Evolutionary conservation across 2,888 invertebrate genomes (phyloP).

Genomic region (Scaptomyza cyrtandrae): DNA sequence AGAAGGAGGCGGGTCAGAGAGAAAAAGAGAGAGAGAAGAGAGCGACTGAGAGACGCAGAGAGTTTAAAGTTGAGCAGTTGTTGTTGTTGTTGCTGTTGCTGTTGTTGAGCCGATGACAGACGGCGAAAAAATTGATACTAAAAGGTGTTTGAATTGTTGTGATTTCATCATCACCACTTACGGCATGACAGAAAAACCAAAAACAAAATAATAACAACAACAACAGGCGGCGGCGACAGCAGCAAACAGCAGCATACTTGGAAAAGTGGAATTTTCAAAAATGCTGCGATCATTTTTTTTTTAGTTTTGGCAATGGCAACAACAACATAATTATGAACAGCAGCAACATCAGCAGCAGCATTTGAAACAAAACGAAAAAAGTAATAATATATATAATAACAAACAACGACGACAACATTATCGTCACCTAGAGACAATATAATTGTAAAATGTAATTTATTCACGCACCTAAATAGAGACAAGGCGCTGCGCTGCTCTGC

Average conservation of each 20-base stretch:
- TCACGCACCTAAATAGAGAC: slow-evolving; percentile 52
- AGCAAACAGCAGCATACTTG: slow-evolving; percentile 48
- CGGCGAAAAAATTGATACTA: slow-evolving; percentile 75
- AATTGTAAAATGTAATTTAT: slow-evolving; percentile 75
- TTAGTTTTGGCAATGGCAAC: slow-evolving; percentile 41
- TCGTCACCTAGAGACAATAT: slow-evolving; percentile 78
- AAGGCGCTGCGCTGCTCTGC: slow-evolving; percentile 15
- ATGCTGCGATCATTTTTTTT: slow-evolving; percentile 47
- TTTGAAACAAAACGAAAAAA: slow-evolving; percentile 46
- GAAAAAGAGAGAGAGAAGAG: neutral
- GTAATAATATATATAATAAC: slow-evolving; percentile 59
- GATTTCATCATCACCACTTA: slow-evolving; percentile 79
- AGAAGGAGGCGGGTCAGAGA: neutral
- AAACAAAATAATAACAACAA: slow-evolving; percentile 41
- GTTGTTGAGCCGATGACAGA: slow-evolving; percentile 52
- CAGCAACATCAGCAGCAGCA: slow-evolving; percentile 19
- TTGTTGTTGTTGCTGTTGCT: neutral
- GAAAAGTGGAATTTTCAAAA: slow-evolving; percentile 77
- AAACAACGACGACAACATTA: slow-evolving; percentile 70
- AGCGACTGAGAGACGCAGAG: neutral
- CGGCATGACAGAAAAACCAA: slow-evolving; percentile 75
- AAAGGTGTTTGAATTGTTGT: slow-evolving; percentile 80
- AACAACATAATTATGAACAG: slow-evolving; percentile 71
- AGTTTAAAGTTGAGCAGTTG: neutral
- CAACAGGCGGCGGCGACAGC: too few species aligned